Base-by-base conservation (phyloP, 1,140 invertebrate genomes). In the Plectrocnemia conspersa region DNA sequence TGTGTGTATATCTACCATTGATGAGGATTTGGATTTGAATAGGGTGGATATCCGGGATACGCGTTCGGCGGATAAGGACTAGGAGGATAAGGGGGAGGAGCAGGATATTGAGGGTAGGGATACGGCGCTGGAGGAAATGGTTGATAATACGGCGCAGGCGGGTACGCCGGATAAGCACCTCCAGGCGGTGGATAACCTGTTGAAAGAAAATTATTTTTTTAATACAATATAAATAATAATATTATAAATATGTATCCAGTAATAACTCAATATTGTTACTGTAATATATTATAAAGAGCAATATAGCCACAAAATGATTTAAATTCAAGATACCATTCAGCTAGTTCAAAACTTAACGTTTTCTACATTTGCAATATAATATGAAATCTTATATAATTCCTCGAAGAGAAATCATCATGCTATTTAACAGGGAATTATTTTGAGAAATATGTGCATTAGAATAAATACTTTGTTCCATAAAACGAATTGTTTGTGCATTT, bases 81-180 rank as follows among this genome's bases (percentile, higher is more conserved):
- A 66, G 56, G 68, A 64, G n/a, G 67, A 63, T 21, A 70, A 58
- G 19, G 73, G 2, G 66, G 64, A 7, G 72, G 62, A 7, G 71
- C 44, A 1, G 55, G 47, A 65, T 44, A 69, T 38, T 72, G 68
- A 46, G 74, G 68, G 64, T 74, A 74, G 19, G 70, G 64, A 3
- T 70, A 66, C 7, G 70, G 70, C 6, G 66, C 68, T 3, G 70
- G 68, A 18, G 66, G 65, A 59, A 77, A 77, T 45, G 75, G 70
- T 38, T 76, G 74, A 42, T 78, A 74, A 52, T 79, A 79, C 1
- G 59, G 74, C 64, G 67, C 67, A 6, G 71, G 79, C 69, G 56
- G 52, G 59, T 73, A 74, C 25, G 68, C 59, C 6, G 71, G 69
- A 52, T 73, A 75, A 9, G 62, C 64, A 7, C 69, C 69, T 52